A percentile compares a stretch with the other conserved stretches of the same genome.
Evolutionary conservation across 2,113 vertebrate genomes (phyloP).

Genomic region (Trachemys scripta): DNA sequence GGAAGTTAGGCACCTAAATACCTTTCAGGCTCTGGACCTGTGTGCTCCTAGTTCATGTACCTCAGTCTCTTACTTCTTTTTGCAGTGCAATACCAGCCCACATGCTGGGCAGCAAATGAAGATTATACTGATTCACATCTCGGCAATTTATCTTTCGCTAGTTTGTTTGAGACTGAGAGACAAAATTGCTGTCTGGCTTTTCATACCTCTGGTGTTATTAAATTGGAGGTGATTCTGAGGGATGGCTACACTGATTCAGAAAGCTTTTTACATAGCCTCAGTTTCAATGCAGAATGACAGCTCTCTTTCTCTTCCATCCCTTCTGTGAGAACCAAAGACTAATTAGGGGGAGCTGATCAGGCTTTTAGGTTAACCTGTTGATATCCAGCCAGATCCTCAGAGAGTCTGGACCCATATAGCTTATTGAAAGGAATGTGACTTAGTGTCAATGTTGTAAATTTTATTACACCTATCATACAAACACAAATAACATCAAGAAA

Average conservation of each 20-base stretch:
- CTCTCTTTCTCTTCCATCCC: slow-evolving; percentile 3
- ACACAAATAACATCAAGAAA: neutral
- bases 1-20: neutral
- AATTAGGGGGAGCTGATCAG: neutral
- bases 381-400: neutral
- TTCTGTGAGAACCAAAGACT: neutral
- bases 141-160: slow-evolving; percentile 41
- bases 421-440: neutral
- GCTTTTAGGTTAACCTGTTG: neutral
- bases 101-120: slow-evolving; percentile 34
- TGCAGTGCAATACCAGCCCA: neutral
- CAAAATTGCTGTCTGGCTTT: slow-evolving; percentile 36
- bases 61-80: slow-evolving; percentile 5
- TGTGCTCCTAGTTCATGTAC: neutral
- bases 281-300: neutral
- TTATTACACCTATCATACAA: neutral
- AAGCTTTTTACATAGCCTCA: slow-evolving; percentile 27
- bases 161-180: slow-evolving; percentile 32
- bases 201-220: slow-evolving; percentile 12
- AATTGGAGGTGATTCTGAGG: slow-evolving; percentile 50
- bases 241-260: slow-evolving; percentile 5
- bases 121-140: slow-evolving; percentile 28
- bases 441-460: neutral
- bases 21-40: neutral
- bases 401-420: neutral